A percentile compares a stretch with the other conserved stretches of the same genome.
Conservation (phyloP, 2,888 invertebrate genomes). For the Papilio elwesi region DNA sequence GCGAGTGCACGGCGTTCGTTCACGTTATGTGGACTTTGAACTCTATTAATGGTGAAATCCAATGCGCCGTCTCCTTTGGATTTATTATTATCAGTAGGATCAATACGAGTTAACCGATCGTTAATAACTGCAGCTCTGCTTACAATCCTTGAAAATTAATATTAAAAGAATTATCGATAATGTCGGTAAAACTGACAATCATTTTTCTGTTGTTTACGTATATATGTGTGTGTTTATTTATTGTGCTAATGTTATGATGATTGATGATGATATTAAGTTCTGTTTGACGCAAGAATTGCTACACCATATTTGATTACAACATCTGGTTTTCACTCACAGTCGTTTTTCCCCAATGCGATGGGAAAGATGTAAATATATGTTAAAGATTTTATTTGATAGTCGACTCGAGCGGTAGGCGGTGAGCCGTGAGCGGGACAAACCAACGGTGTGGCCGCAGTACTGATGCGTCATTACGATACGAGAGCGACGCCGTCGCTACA, state of each 20-base stretch:
- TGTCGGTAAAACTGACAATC: neutral
- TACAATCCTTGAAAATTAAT: neutral
- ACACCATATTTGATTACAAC: conserved; percentile 38
- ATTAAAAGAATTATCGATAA: neutral
- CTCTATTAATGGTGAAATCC: conserved; percentile 75
- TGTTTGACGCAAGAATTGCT: conserved; percentile 55
- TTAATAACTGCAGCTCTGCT: conserved; percentile 23
- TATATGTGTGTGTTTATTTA: conserved; percentile 2
- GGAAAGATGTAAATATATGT: conserved; percentile 48
- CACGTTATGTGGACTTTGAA: conserved; percentile 80
- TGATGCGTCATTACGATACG: conserved; percentile 75
- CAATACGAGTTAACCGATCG: conserved; percentile 54
- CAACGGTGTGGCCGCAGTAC: conserved; percentile 63
- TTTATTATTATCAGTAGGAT: conserved; percentile 65
- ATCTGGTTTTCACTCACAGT: conserved; percentile 61
- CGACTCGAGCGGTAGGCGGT: neutral
- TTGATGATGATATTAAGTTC: conserved; percentile 38
- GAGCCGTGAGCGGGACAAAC: conserved; percentile 61
- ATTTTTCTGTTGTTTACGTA: neutral
- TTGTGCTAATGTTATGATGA: conserved; percentile 6
- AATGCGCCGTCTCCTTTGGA: conserved; percentile 57
- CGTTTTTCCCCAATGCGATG: conserved; percentile 49
- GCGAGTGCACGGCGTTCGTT: conserved; percentile 55
- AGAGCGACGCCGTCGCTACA: conserved; percentile 66
- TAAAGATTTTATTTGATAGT: conserved; percentile 35